Percentiles rank a stretch among this genome's conserved stretches.
Conservation (phyloP, 2,113 vertebrate species). For the Peromyscus polionotus region DNA sequence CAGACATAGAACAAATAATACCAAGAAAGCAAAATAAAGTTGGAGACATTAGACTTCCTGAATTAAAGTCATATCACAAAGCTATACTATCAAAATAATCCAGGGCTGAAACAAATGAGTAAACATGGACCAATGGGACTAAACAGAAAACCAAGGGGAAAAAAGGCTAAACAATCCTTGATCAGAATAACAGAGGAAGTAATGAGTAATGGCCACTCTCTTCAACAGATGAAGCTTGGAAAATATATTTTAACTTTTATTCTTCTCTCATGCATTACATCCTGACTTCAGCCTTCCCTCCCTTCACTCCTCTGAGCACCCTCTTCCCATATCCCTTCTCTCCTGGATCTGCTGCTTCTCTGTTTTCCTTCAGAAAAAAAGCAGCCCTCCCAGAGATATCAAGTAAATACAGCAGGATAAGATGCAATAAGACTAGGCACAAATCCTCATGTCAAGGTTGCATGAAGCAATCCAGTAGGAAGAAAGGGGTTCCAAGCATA, state of each 20-base stretch:
- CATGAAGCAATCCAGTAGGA: neutral
- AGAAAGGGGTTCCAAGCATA: neutral
- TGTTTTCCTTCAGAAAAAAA: neutral
- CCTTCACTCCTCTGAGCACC: neutral
- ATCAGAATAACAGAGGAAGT: neutral
- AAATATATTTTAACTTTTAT: neutral
- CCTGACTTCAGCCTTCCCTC: neutral
- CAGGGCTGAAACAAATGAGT: neutral
- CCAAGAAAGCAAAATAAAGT: neutral
- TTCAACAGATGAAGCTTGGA: neutral
- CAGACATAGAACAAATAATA: neutral
- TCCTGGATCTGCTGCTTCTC: neutral
- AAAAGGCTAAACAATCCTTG: neutral
- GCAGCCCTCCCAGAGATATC: neutral
- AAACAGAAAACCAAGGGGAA: neutral
- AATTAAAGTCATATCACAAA: neutral
- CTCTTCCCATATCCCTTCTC: neutral
- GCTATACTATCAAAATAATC: neutral
- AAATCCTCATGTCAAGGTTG: neutral
- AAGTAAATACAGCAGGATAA: neutral
- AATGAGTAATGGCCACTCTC: neutral
- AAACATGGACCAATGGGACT: neutral
- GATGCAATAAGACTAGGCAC: neutral
- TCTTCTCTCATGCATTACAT: neutral
- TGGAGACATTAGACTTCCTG: neutral